These are phyloP conservation scores for Neotoxoptera formosana DNA, from an alignment of 1,140 invertebrate genomes.

Conservation along the genomic window DNA sequence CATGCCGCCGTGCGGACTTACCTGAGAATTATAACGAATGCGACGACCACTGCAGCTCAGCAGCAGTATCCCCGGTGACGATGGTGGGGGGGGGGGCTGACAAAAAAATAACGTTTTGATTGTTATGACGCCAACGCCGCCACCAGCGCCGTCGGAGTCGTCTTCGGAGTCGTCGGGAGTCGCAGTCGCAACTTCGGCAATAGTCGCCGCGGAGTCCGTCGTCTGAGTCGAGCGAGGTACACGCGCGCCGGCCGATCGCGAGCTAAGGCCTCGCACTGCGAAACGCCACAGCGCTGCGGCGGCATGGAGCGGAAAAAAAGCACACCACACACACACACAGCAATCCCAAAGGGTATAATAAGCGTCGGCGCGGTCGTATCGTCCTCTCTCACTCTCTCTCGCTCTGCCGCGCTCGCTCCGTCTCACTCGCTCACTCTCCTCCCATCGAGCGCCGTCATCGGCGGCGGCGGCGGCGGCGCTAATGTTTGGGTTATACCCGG, in stretches of 20 bases:
- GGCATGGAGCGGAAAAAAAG: not conserved
- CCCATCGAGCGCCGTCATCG: not conserved
- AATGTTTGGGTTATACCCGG: not conserved
- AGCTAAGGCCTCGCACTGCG: constrained; percentile 20
- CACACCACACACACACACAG: not conserved
- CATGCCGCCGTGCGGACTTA: not conserved
- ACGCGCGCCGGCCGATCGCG: constrained; percentile 37
- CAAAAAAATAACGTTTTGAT: not conserved
- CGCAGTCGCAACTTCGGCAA: not conserved
- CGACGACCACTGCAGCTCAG: not conserved
- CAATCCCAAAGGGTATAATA: constrained; percentile 49
- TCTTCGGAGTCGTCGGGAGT: not conserved
- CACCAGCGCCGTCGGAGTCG: not conserved
- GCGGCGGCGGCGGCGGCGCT: constrained; percentile 5
- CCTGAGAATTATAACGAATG: not conserved
- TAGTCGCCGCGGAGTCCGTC: not conserved
- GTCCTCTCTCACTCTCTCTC: not conserved
- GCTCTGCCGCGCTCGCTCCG: too few species aligned
- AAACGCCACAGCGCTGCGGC: constrained; percentile 32
- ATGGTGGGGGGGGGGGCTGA: not conserved
- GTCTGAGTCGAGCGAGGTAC: not conserved
- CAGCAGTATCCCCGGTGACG: not conserved
- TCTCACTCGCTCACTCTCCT: not conserved
- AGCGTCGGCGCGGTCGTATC: constrained; percentile 49
- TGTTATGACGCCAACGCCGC: not conserved